Base-by-base conservation (phyloP, 2,113 vertebrate species). In the Odontophorus gujanensis region DNA sequence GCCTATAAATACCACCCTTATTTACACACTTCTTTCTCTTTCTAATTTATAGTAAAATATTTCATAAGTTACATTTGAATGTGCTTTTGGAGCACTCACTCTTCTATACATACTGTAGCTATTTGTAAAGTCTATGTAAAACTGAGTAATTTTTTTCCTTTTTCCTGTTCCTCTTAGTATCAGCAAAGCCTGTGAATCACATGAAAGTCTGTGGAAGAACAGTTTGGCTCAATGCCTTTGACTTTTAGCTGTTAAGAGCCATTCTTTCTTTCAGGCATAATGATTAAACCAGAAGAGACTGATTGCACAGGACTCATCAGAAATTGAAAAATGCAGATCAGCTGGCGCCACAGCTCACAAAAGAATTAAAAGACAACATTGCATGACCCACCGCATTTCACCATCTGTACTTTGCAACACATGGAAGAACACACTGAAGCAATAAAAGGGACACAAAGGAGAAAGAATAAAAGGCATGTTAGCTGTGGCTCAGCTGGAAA, bases 301-400 rank as follows among this genome's bases (percentile, higher is more conserved):
- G 55, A 78, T 48, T 78, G n/a, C 32, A 86, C 4, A n/a, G 45
- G 80, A 74, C 25, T 58, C 59, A 81, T 12, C 24, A 92, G 55
- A 90, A 81, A 93, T 1, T 74, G 53, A 83, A 92, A 94, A 83
- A 74, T 13, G 8, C 11, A 22, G 57, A 86, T 92, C 82, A 95
- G 42, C 50, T 88, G 76, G 80, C 1, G 0, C n/a, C 38, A 62
- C 40, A 87, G 43, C 45, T 81, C 76, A 92, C 83, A 71, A 81
- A 88, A 53, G 59, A 58, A 94, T 77, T 90, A 77, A 88, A 22
- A 19, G 63, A 58, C 63, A 61, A 63, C 61, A 45, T 6, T 74
- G 59, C 22, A 40, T 81, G 86, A 81, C 59, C n/a, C 38, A 81
- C 68, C 55, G 55, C 50, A 71, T 86, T 95, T 86, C 24, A 66